phyloP scores from a whole-genome alignment of 2,888 invertebrate species.

The Trichogramma dendrolimi region DNA sequence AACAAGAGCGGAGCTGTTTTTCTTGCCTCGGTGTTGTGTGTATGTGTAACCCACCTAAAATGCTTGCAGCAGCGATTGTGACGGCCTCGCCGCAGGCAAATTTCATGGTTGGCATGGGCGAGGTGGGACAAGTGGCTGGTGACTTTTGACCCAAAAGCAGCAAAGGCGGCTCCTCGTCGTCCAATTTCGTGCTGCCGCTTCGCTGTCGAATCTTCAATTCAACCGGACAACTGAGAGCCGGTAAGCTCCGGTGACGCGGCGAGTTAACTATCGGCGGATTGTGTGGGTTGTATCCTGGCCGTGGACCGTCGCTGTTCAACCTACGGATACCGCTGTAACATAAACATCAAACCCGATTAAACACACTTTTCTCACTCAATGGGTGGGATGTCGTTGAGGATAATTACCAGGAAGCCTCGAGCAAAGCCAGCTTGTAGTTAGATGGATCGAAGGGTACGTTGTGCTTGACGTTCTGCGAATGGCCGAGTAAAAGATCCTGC shows the following conservation, averaged over 20 bases:
- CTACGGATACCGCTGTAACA: conserved; percentile 33
- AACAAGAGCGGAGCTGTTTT: no score
- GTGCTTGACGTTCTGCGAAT: conserved; percentile 73
- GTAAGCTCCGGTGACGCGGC: conserved; percentile 67
- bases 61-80: conserved; percentile 47
- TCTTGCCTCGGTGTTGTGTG: no score
- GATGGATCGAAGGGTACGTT: conserved; percentile 72
- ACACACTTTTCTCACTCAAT: background rate
- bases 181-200: conserved; percentile 21
- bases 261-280: conserved; percentile 57
- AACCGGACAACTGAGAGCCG: conserved; percentile 50
- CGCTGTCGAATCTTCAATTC: conserved; percentile 20
- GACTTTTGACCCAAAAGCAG: conserved; percentile 34
- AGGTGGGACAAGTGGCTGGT: conserved; percentile 44
- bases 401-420: conserved; percentile 24
- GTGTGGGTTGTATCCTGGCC: conserved; percentile 39
- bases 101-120: conserved; percentile 56
- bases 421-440: conserved; percentile 47
- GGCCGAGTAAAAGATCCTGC: conserved; percentile 68
- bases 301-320: conserved; percentile 48
- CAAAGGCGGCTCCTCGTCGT: conserved; percentile 23
- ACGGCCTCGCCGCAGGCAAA: conserved; percentile 69
- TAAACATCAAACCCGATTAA: background rate
- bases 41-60: conserved; percentile 25
- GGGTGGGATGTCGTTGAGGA: background rate